Evolutionary conservation across 2,113 vertebrate genomes (phyloP).

Genomic region (Sinocyclocheilus grahami): DNA sequence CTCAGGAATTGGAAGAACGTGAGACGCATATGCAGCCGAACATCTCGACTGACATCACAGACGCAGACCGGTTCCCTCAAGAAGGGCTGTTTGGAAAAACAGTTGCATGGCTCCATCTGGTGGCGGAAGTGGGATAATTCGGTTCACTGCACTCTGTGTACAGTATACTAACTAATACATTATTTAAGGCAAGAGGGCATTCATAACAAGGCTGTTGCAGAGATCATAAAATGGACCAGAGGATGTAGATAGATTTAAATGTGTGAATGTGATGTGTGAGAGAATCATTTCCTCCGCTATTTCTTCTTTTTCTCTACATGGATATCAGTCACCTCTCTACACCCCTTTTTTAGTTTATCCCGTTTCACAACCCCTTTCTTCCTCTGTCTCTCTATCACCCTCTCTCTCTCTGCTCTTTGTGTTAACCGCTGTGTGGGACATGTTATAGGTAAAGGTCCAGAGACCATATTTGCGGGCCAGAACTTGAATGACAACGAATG

Average conservation of each 20-base stretch:
- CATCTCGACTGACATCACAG: conserved; percentile 29
- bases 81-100: background rate
- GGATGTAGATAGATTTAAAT: background rate
- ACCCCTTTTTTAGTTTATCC: conserved; percentile 15
- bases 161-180: background rate
- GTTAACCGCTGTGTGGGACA: conserved; percentile 90
- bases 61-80: conserved; percentile 9
- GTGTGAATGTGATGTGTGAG: conserved; percentile 49
- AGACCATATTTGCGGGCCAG: conserved; percentile 98
- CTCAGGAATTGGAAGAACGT: conserved; percentile 48
- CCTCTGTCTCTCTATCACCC: conserved; percentile 41
- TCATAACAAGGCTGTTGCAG: background rate
- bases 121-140: conserved; percentile 12
- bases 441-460: conserved; percentile 99
- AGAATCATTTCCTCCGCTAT: conserved; percentile 30
- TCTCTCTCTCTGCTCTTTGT: conserved; percentile 32
- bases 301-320: conserved; percentile 36
- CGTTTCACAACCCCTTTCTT: conserved; percentile 35
- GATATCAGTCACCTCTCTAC: conserved; percentile 12
- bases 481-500: conserved; percentile 99
- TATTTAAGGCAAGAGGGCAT: background rate
- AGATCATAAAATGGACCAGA: background rate
- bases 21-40: conserved; percentile 53
- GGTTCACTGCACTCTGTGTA: background rate
- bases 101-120: conserved; percentile 51